These are phyloP conservation scores for Streblospio benedicti DNA, from an alignment of 1,140 invertebrate species.

Conservation along the genomic window DNA sequence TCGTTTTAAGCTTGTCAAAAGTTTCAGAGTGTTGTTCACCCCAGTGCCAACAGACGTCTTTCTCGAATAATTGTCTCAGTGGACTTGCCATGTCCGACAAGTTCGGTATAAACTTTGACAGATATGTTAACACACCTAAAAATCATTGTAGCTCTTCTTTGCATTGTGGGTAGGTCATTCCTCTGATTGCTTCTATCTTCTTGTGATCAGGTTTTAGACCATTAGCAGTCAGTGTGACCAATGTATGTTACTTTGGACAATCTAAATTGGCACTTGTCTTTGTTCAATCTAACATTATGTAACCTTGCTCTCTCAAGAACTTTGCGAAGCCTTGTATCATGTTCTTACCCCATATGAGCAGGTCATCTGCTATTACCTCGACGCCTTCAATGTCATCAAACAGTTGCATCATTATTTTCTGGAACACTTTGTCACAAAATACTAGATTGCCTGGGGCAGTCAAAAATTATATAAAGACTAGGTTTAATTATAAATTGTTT, in stretches of 20 bases:
- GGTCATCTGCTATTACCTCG: not conserved
- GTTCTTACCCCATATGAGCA: slow-evolving; percentile 4
- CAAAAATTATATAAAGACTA: too few species aligned
- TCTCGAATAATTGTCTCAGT: slow-evolving; percentile 3
- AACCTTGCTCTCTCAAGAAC: not conserved
- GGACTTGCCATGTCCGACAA: slow-evolving; percentile 5
- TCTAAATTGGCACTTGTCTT: not conserved
- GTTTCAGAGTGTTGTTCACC: not conserved
- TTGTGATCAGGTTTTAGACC: slow-evolving; percentile 17
- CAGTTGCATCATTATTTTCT: too few species aligned
- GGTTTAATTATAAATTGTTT: too few species aligned
- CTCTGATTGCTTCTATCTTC: slow-evolving; percentile 16
- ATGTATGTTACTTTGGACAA: not conserved
- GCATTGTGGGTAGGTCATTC: slow-evolving; percentile 23
- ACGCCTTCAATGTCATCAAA: not conserved
- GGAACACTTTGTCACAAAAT: too few species aligned
- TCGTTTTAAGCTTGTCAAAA: too few species aligned
- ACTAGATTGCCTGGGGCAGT: too few species aligned
- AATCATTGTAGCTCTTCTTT: slow-evolving; percentile 21
- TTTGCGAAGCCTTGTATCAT: not conserved
- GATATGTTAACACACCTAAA: slow-evolving; percentile 24
- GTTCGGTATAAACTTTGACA: slow-evolving; percentile 21
- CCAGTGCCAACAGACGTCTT: slow-evolving; percentile 9
- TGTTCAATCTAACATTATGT: not conserved
- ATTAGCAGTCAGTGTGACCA: not conserved